Conservation (phyloP, 2,113 vertebrate species). For the Microtus richardsoni region DNA sequence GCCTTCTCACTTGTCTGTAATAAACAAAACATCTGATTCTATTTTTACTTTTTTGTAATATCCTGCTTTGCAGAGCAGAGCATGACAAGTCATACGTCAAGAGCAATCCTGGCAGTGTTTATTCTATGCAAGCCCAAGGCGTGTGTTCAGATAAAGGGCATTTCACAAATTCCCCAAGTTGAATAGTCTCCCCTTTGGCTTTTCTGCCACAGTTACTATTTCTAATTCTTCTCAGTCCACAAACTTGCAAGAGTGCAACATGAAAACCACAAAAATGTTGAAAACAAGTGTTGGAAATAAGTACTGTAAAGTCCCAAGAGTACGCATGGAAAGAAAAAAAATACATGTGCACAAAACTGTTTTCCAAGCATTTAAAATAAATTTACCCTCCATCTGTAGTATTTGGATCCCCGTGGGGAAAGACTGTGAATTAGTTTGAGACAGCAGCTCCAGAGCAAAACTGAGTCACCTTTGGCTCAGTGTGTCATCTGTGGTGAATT, state of each 20-base stretch:
- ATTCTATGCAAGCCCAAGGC: background rate
- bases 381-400: slow-evolving; percentile 65
- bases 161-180: slow-evolving; percentile 19
- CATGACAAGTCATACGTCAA: background rate
- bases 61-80: background rate
- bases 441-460: slow-evolving; percentile 27
- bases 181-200: slow-evolving; percentile 29
- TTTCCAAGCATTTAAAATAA: slow-evolving; percentile 59
- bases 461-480: slow-evolving; percentile 22
- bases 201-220: slow-evolving; percentile 27
- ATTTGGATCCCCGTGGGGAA: slow-evolving; percentile 58
- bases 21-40: slow-evolving; percentile 14
- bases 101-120: background rate
- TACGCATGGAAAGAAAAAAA: background rate
- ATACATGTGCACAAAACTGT: slow-evolving; percentile 60
- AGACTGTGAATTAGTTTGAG: slow-evolving; percentile 56
- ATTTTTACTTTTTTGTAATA: slow-evolving; percentile 31
- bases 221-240: slow-evolving; percentile 47
- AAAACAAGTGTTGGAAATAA: slow-evolving; percentile 66
- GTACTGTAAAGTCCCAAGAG: slow-evolving; percentile 36
- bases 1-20: slow-evolving; percentile 4
- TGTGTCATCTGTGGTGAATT: slow-evolving; percentile 36
- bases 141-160: slow-evolving; percentile 26
- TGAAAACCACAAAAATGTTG: slow-evolving; percentile 69
- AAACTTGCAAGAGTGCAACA: slow-evolving; percentile 37